Evolutionary conservation across 2,113 vertebrate species (phyloP).

Genomic region (Pseudorasbora parva): DNA sequence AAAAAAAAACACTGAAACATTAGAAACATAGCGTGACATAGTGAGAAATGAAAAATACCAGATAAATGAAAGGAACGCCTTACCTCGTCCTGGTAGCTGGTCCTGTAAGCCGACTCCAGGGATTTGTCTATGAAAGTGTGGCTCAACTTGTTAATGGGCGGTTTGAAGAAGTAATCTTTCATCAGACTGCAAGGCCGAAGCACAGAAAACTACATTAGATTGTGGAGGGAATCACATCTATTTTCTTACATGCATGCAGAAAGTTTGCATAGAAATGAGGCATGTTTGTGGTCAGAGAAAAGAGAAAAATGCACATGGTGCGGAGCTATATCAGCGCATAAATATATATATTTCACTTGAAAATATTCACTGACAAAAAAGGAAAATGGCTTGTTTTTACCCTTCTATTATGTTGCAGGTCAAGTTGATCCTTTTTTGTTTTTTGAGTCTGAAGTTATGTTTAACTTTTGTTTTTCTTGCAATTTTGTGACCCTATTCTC

Average conservation of each 20-base stretch:
- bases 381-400: too few species aligned
- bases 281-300: not conserved
- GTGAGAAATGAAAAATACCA: conserved; percentile 45
- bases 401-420: too few species aligned
- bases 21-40: conserved; percentile 61
- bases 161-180: conserved; percentile 98
- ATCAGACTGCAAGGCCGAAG: conserved; percentile 82
- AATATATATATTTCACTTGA: too few species aligned
- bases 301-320: not conserved
- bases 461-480: too few species aligned
- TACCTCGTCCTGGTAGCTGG: conserved; percentile 93
- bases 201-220: not conserved
- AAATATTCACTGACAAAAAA: too few species aligned
- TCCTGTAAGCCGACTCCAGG: conserved; percentile 88
- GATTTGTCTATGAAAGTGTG: conserved; percentile 91
- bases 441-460: too few species aligned
- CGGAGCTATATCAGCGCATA: not conserved
- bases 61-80: conserved; percentile 25
- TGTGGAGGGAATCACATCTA: not conserved
- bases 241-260: too few species aligned
- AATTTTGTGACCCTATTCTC: too few species aligned
- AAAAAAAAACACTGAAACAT: not conserved
- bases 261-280: not conserved
- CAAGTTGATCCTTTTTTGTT: too few species aligned
- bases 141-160: conserved; percentile 95